Evolutionary conservation across 2,113 vertebrate species (phyloP).

Genomic region (Chamaetylas fuelleborni): DNA sequence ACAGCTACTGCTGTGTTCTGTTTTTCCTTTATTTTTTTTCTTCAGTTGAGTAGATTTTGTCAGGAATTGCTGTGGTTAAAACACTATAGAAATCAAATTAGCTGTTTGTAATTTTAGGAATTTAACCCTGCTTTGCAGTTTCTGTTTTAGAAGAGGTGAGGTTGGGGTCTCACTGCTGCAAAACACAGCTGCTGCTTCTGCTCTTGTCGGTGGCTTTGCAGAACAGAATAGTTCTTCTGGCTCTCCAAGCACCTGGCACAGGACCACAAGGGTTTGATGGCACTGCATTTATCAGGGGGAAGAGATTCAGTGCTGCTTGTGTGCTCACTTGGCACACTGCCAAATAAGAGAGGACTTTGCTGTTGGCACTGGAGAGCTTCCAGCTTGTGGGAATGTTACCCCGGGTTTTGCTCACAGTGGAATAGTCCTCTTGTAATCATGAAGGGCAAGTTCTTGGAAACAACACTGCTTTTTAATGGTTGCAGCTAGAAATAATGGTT

Average conservation of each 20-base stretch:
- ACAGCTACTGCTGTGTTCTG: background rate
- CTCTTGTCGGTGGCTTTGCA: background rate
- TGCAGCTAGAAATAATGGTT: background rate
- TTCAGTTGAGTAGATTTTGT: background rate
- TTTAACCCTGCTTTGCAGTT: constrained; percentile 43
- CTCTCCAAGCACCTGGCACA: background rate
- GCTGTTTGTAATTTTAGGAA: constrained; percentile 40
- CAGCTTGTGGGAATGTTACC: background rate
- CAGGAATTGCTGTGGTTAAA: background rate
- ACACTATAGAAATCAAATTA: constrained; percentile 23
- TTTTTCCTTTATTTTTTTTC: rapidly evolving
- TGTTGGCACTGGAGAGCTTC: background rate
- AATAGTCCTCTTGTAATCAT: background rate
- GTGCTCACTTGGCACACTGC: background rate
- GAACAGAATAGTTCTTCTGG: background rate
- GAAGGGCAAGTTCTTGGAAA: constrained; percentile 7
- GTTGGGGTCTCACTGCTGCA: background rate
- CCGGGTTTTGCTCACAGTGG: background rate
- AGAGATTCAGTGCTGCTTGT: background rate
- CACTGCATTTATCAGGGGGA: background rate
- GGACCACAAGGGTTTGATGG: background rate
- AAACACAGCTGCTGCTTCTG: constrained; percentile 48
- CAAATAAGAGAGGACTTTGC: background rate
- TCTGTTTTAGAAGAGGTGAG: background rate
- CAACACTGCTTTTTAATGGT: background rate